These are phyloP conservation scores for Tipula unca DNA, from an alignment of 2,888 invertebrate species.

Conservation along the genomic window DNA sequence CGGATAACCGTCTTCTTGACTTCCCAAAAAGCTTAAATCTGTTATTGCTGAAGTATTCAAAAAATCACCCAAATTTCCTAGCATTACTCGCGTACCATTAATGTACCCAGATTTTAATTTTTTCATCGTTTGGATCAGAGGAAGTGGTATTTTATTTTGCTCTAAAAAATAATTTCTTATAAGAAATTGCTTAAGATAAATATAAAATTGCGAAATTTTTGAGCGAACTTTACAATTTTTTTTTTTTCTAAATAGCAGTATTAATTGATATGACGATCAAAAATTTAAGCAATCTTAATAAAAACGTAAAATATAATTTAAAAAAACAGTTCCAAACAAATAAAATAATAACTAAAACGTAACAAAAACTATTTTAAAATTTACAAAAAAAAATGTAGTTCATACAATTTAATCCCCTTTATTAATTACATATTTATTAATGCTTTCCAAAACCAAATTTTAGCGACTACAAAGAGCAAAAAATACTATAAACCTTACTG, in stretches of 20 bases:
- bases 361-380: background rate
- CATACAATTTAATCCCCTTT: background rate
- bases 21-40: conserved; percentile 90
- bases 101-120: conserved; percentile 98
- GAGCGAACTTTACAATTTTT: background rate
- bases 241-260: no score
- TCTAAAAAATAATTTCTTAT: conserved; percentile 46
- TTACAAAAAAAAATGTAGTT: background rate
- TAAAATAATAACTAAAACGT: background rate
- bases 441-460: background rate
- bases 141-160: conserved; percentile 82
- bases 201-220: background rate
- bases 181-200: no score
- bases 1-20: conserved; percentile 85
- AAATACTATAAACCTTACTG: background rate
- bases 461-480: background rate
- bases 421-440: background rate
- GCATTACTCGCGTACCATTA: conserved; percentile 93
- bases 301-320: background rate
- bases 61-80: conserved; percentile 93
- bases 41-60: conserved; percentile 96
- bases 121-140: conserved; percentile 96
- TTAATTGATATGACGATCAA: background rate
- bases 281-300: background rate
- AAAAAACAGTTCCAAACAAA: background rate